Percentiles rank a stretch among this genome's conserved stretches.
Evolutionary conservation across 2,113 vertebrate species (phyloP).

Genomic region (Plectropomus leopardus): DNA sequence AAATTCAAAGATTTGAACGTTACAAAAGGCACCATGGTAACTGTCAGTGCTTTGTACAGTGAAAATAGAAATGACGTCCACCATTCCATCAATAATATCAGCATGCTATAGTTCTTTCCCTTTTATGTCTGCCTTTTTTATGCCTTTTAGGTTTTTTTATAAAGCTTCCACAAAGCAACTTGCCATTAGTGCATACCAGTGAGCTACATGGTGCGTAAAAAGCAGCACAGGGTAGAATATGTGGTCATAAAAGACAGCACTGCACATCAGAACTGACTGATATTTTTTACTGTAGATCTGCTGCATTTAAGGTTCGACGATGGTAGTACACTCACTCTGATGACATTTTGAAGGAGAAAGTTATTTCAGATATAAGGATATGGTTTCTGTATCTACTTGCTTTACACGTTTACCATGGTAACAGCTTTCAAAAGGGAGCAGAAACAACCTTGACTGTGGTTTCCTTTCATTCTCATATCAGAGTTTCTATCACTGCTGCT

Average conservation of each 20-base stretch:
- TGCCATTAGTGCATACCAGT: background rate
- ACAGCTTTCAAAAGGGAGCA: background rate
- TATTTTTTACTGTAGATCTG: background rate
- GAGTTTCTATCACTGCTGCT: background rate
- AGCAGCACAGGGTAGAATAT: background rate
- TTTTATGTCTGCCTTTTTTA: background rate
- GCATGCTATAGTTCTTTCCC: too few species aligned
- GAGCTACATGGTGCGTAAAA: background rate
- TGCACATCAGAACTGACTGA: too few species aligned
- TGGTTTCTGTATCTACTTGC: background rate
- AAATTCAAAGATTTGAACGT: background rate
- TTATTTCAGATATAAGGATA: background rate
- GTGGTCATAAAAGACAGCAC: background rate
- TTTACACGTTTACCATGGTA: slow-evolving; percentile 33
- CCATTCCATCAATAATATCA: background rate
- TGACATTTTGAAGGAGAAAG: background rate
- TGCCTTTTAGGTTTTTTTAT: background rate
- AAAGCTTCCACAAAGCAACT: background rate
- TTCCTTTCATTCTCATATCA: background rate
- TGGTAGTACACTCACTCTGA: background rate
- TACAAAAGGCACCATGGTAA: background rate
- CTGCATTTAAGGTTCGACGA: background rate
- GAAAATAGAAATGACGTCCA: background rate
- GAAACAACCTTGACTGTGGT: background rate
- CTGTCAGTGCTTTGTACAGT: background rate